Conservation (phyloP, 53 echinoderm and acorn worm genomes). For the Arbacia lixula region DNA sequence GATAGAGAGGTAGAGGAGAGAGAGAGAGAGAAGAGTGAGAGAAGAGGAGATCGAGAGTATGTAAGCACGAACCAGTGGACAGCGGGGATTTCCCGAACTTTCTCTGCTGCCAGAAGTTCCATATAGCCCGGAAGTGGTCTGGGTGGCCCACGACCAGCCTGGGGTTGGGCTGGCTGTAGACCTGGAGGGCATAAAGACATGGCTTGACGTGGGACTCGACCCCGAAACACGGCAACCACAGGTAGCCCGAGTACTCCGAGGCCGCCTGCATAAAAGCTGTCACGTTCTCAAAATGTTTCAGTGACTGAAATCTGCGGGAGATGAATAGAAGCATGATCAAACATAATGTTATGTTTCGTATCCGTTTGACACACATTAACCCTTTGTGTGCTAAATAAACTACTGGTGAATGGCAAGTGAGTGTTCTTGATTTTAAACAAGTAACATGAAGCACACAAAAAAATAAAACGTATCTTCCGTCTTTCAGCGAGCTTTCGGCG, state of each 20-base stretch:
- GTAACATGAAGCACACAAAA: too few species aligned
- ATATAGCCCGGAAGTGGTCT: conserved; percentile 25
- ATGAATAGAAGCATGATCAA: background rate
- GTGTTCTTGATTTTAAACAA: too few species aligned
- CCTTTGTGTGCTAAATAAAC: too few species aligned
- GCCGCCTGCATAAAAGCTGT: background rate
- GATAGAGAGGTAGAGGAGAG: too few species aligned
- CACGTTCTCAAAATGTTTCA: conserved; percentile 11
- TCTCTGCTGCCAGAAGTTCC: conserved; percentile 44
- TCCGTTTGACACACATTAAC: too few species aligned
- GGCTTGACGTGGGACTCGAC: conserved; percentile 2
- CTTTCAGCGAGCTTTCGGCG: too few species aligned
- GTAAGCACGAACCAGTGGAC: conserved; percentile 19
- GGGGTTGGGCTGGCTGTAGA: conserved; percentile 12
- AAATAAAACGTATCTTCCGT: too few species aligned
- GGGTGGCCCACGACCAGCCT: conserved; percentile 24
- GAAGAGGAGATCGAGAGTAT: background rate
- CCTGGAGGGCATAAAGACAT: conserved; percentile 22
- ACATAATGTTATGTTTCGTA: too few species aligned
- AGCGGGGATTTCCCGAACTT: conserved; percentile 21
- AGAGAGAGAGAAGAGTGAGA: too few species aligned
- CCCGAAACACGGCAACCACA: conserved; percentile 58
- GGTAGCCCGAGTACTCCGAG: conserved; percentile 12
- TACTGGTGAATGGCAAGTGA: too few species aligned
- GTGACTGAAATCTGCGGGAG: background rate